A percentile compares a stretch with the other conserved stretches of the same genome.
These are phyloP conservation scores for Ictalurus punctatus DNA, from an alignment of 2,113 vertebrate species.

Conservation along the genomic window DNA sequence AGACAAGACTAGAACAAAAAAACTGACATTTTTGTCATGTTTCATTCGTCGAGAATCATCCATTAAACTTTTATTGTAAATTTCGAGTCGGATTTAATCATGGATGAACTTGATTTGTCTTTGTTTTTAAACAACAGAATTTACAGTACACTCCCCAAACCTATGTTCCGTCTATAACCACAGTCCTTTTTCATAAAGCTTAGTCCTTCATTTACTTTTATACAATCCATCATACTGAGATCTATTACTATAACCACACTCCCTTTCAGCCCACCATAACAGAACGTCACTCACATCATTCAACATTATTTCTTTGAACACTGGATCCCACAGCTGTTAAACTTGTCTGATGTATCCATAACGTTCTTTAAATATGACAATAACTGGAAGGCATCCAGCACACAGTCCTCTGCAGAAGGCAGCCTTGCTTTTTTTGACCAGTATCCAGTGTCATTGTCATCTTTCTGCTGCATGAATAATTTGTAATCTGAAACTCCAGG, in stretches of 20 bases:
- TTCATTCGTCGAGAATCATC: not conserved
- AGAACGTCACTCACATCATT: not conserved
- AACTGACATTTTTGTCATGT: not conserved
- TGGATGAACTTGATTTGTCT: not conserved
- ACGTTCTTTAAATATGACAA: slow-evolving; percentile 11
- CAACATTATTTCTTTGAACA: not conserved
- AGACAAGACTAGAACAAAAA: not conserved
- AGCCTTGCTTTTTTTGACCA: not conserved
- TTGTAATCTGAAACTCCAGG: not conserved
- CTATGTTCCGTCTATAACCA: not conserved
- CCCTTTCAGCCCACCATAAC: not conserved
- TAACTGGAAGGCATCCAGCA: not conserved
- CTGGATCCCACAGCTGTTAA: slow-evolving; percentile 7
- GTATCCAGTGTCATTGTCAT: slow-evolving; percentile 8
- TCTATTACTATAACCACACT: not conserved
- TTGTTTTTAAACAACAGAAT: not conserved
- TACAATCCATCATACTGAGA: not conserved
- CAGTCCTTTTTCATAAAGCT: not conserved
- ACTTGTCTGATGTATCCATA: not conserved
- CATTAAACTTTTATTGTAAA: not conserved
- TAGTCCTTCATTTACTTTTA: not conserved
- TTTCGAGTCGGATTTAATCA: not conserved
- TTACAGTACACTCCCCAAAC: not conserved
- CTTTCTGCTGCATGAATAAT: not conserved
- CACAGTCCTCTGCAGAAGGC: not conserved